Base-by-base conservation (phyloP, 1,140 invertebrate genomes). In the Zophobas morio region DNA sequence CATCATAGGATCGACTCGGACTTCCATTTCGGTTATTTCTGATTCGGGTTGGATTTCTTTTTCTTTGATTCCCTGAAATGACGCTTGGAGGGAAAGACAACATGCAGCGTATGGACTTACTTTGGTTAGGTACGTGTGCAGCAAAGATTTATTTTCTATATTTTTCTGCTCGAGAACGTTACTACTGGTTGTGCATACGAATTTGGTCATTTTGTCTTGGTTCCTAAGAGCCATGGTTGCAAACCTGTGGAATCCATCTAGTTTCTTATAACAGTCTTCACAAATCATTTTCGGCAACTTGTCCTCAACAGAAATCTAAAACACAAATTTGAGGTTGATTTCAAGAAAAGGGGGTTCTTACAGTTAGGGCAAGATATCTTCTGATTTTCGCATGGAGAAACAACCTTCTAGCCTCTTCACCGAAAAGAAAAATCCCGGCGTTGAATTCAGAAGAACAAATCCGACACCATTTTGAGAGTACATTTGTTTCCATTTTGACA, bases 1-100 rank as follows among this genome's bases (percentile, higher is more conserved):
- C 76, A 90, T 82, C 90, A 90, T 91, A 8, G 90, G 90, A 82
- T 91, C 90, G 2, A 91, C 86, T 77, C 88, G 88, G 0, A 91
- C 89, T 85, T 91, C 90, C 86, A 91, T 88, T 85, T 91, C 89
- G 71, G 89, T 89, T 85, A 83, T 84, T 77, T 80, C 76, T 47
- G 74, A 36, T 20, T 81, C 78, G 40, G 53, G 42, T 70, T 51
- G 46, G 0, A 37, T 42, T 33, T 75, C 70, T 40, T 81, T 83
- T 77, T 83, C 81, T 66, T 78, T 81, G 70, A 78, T 71, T 39
- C 80, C 80, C 80, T 81, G 34, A 39, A 79, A 60, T 32, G 42
- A 32, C 5, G 0, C 4, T 2, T 56, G 8, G n/a, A n/a, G n/a
- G 20, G 2, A 20, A 2, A 56, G 37, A 54, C 35, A 54, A 36